Conservation (phyloP, 2,113 vertebrate species). For the Macroglossus sobrinus region DNA sequence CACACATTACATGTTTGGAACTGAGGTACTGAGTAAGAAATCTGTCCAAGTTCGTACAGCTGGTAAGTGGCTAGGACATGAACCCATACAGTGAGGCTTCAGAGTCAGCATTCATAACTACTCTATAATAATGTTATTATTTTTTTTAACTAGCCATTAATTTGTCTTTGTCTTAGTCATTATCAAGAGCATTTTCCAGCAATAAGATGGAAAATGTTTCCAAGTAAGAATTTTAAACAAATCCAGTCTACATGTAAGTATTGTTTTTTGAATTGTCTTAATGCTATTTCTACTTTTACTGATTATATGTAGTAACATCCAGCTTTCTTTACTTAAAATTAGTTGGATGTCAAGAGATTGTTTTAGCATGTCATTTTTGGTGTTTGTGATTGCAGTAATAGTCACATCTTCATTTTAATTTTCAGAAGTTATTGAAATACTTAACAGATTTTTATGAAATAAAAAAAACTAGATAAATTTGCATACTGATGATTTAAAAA, state of each 20-base stretch:
- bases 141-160: neutral
- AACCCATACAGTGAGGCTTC: neutral
- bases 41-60: neutral
- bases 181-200: neutral
- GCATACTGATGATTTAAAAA: neutral
- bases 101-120: neutral
- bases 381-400: neutral
- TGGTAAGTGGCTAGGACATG: neutral
- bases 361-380: slow-evolving; percentile 3
- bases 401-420: slow-evolving; percentile 18
- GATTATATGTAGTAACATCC: neutral
- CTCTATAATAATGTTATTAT: neutral
- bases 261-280: neutral
- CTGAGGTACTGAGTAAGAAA: neutral
- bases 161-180: neutral
- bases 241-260: neutral
- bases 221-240: neutral
- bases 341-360: neutral
- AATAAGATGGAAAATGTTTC: neutral
- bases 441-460: neutral
- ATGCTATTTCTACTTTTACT: neutral
- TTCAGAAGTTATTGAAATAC: neutral
- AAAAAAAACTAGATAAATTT: neutral
- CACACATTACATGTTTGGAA: neutral
- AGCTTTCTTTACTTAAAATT: slow-evolving; percentile 18